Conservation (phyloP, 2,888 invertebrate species). For the Cheilosia urbana region DNA sequence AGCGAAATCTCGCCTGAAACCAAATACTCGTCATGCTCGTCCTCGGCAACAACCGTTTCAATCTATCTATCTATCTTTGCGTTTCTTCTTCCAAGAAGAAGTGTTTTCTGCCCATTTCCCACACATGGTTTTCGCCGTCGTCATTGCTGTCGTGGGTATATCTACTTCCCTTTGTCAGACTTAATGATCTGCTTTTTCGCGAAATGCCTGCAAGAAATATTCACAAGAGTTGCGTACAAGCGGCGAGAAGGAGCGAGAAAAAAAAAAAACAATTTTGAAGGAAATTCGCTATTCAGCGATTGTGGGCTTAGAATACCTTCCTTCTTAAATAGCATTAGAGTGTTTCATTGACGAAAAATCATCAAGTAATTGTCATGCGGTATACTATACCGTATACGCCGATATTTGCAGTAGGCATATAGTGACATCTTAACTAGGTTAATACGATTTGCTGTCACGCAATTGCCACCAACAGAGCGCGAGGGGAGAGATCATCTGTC, state of each 20-base stretch:
- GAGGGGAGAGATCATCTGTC: conserved; percentile 3
- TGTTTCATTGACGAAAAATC: conserved; percentile 52
- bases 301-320: conserved; percentile 29
- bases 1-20: conserved; percentile 52
- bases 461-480: conserved; percentile 9
- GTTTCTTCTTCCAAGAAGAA: conserved; percentile 30
- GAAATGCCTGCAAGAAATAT: conserved; percentile 53
- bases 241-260: conserved; percentile 1
- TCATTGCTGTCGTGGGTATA: conserved; percentile 1
- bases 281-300: conserved; percentile 27
- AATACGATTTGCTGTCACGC: conserved; percentile 53
- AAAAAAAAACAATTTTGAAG: conserved; percentile 11
- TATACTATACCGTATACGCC: neutral
- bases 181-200: conserved; percentile 62
- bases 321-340: neutral
- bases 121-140: conserved; percentile 35
- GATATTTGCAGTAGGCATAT: conserved; percentile 25
- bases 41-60: conserved; percentile 34
- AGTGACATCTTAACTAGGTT: conserved; percentile 53
- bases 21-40: conserved; percentile 40
- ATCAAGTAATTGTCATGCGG: conserved; percentile 25
- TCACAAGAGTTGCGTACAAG: conserved; percentile 45
- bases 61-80: conserved; percentile 16
- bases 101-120: conserved; percentile 46
- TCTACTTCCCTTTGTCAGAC: conserved; percentile 60